Evolutionary conservation across 37 sponge, comb jelly and placozoan genomes (phyloP), one percentile per base, ranked within the genome.

Genomic region (Spongia lamella): DNA sequence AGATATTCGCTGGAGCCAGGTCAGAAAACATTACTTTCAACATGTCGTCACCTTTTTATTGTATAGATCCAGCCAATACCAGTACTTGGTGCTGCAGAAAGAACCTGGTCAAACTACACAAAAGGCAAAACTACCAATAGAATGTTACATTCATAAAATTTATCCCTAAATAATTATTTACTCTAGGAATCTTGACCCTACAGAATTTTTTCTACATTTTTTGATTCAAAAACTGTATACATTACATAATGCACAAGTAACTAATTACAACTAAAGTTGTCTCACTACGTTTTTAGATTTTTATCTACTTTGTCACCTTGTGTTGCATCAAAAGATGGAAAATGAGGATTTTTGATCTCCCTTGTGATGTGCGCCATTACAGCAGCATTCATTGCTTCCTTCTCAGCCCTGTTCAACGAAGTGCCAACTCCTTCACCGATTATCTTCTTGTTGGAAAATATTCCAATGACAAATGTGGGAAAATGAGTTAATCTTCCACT

Each of bases 391-490:
- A 79, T 69, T 5, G 96, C 96, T 61, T 88, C 96, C 24, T 58
- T 56, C 65, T 87, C 87, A 6, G 96, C 96, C 15, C 90, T 55
- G 60, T 82, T 68, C 3, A 92, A 57, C 1, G 93, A 92, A 19
- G 87, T 84, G 0, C 92, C 96, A 32, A 56, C 61, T 11, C 93
- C 96, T 34, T 95, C 86, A 11, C 78, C 89, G 30, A 95, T 66
- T 40, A 78, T 47, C 4, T 37, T 24, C 34, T 83, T 57, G 11
- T 87, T 90, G 0, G 93, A 92, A 55, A 64, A 92, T n/a, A 92
- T 79, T 24, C 84, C 94, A 14, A 95, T 87, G 27, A 79, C 76
- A 83, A 89, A 95, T n/a, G 93, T 77, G 26, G 96, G 90, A 31
- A 92, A 84, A 49, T 92, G 90, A 13, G 96, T 85, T 11, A 74